Evolutionary conservation across 2,888 invertebrate genomes (phyloP).

Genomic region (Helleia helle): DNA sequence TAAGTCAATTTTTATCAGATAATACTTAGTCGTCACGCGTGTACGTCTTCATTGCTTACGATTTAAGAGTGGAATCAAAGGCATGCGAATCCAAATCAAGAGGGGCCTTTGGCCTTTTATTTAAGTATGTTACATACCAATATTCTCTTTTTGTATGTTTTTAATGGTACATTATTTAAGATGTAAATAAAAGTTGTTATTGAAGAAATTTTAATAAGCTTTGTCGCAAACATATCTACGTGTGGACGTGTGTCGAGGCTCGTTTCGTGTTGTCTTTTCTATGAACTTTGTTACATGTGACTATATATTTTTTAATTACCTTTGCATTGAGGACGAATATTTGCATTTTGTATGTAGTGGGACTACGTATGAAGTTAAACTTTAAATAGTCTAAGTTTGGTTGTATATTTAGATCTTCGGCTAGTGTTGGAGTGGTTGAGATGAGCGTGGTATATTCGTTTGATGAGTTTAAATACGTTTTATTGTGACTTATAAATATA

Average conservation of each 20-base stretch:
- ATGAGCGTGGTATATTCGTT: slow-evolving; percentile 3
- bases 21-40: too few species aligned
- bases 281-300: slow-evolving; percentile 19
- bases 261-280: slow-evolving; percentile 32
- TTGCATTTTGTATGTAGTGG: slow-evolving; percentile 32
- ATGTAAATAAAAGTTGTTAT: slow-evolving; percentile 43
- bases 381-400: slow-evolving; percentile 53
- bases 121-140: slow-evolving; percentile 26
- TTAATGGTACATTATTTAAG: slow-evolving; percentile 36
- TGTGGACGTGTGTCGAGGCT: slow-evolving; percentile 40
- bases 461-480: too few species aligned
- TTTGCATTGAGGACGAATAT: slow-evolving; percentile 25
- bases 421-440: background rate
- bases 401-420: slow-evolving; percentile 29
- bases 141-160: slow-evolving; percentile 42
- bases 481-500: too few species aligned
- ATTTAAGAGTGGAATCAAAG: too few species aligned
- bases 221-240: slow-evolving; percentile 69
- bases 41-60: too few species aligned
- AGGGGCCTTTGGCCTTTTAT: too few species aligned
- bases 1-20: too few species aligned
- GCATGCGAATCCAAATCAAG: too few species aligned
- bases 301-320: slow-evolving; percentile 18
- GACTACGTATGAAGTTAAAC: slow-evolving; percentile 44
- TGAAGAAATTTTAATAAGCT: slow-evolving; percentile 48